Conservation (phyloP, 2,888 invertebrate genomes). For the Lordiphosa andalusiaca region DNA sequence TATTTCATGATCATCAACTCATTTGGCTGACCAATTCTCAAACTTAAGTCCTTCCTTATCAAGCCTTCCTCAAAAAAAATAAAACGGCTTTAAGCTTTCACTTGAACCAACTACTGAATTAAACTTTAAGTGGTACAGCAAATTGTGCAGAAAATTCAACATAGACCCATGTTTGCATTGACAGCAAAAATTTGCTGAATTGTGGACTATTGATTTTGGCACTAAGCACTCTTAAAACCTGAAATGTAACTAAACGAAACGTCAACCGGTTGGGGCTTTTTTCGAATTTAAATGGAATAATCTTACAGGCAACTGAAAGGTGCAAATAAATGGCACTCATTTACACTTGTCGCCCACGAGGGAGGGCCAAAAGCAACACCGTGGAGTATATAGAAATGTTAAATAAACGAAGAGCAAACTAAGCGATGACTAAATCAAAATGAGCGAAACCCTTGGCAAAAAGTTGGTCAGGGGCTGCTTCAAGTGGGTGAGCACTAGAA, state of each 20-base stretch:
- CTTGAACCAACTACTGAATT: neutral
- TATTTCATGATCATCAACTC: too few species aligned
- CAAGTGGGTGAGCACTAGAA: constrained; percentile 47
- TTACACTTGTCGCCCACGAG: constrained; percentile 57
- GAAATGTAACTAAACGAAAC: constrained; percentile 27
- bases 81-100: neutral
- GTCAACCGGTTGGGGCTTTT: constrained; percentile 22
- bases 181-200: constrained; percentile 25
- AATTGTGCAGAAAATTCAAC: constrained; percentile 34
- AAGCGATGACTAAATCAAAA: constrained; percentile 65
- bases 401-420: constrained; percentile 41
- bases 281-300: constrained; percentile 28
- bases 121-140: constrained; percentile 27
- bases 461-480: constrained; percentile 46
- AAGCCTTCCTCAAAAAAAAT: neutral
- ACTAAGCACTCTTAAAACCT: constrained; percentile 4
- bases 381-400: constrained; percentile 4
- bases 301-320: constrained; percentile 18
- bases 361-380: constrained; percentile 10
- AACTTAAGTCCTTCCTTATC: neutral
- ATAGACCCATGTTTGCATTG: constrained; percentile 11
- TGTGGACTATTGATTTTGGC: constrained; percentile 38
- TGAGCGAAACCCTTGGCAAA: constrained; percentile 49
- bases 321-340: constrained; percentile 60
- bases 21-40: too few species aligned